Evolutionary conservation across 2,113 vertebrate genomes (phyloP), one percentile per base, ranked within the genome.

Genomic region (Erythrocercus mccallii): DNA sequence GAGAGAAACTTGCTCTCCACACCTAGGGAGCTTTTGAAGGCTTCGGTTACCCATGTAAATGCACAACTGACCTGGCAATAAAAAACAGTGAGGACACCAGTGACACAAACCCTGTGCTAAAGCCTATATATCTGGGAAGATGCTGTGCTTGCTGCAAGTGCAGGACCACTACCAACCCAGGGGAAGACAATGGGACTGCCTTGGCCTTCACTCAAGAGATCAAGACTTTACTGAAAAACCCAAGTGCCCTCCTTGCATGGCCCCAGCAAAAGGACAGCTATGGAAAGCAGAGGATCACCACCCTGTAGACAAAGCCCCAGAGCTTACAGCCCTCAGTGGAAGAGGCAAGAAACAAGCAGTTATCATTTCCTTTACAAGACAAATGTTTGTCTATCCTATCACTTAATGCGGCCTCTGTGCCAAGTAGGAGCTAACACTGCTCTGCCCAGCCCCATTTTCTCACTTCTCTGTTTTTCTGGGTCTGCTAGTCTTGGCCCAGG

Each of bases 361-460:
- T 91, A 12, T 14, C 9, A n/a, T 86, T 73, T 56, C n/a, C 30
- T 83, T 42, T 53, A 58, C 8, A 4, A 38, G 71, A 54, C 8
- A 50, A 48, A 44, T 65, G 21, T 56, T 90, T 11, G 1, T 47
- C 38, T 81, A 28, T 37, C 31, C 16, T 9, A 40, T 28, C 15
- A 3, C 11, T 82, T 53, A 48, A 51, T n/a, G 68, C 18, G 61
- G 57, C 42, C 45, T 90, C 25, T 2, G 17, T 42, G 38, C 28
- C 40, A 90, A 87, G 47, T 12, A 31, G 56, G 47, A 92, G 53
- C 48, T 53, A 87, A 81, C 61, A 86, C 62, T 9, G 23, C 40
- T 74, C 88, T 93, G 65, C 86, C 61, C 88, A 97, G 87, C 12
- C 27, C 37, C 42, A 15, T 76, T 94, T 76, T 92, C 83, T 93